Percentiles rank a stretch among this genome's conserved stretches.
Conservation (phyloP, 2,797 vertebrate species). For the Lutjanus campechanus region DNA sequence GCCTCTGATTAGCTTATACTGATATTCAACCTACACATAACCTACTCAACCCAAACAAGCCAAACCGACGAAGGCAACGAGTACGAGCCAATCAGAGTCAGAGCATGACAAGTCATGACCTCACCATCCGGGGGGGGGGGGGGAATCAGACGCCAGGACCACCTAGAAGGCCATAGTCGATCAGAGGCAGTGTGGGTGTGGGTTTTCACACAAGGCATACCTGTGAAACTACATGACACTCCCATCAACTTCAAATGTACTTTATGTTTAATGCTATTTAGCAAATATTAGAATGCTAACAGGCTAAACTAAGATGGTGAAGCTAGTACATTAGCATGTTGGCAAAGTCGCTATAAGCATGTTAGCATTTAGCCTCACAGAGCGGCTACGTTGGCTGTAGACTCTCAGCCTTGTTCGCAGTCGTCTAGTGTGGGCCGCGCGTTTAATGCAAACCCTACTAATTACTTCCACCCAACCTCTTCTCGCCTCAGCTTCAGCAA, state of each 20-base stretch:
- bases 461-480: slow-evolving; percentile 63
- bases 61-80: no score
- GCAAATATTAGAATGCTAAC: not conserved
- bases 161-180: no score
- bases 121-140: no score
- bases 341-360: not conserved
- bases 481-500: slow-evolving; percentile 40
- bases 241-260: not conserved
- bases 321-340: not conserved
- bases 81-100: no score
- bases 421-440: slow-evolving; percentile 8
- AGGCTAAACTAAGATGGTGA: not conserved
- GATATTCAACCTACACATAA: no score
- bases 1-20: no score
- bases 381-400: not conserved
- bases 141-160: no score
- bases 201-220: no score
- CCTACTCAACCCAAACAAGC: no score
- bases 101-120: no score
- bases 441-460: slow-evolving; percentile 58
- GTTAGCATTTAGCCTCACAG: not conserved
- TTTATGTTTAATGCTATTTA: not conserved
- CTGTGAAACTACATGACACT: no score
- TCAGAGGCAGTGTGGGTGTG: no score
- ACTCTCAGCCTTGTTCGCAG: not conserved